These are phyloP conservation scores for Lycophotia porphyrea DNA, from an alignment of 2,888 invertebrate genomes.

Conservation along the genomic window DNA sequence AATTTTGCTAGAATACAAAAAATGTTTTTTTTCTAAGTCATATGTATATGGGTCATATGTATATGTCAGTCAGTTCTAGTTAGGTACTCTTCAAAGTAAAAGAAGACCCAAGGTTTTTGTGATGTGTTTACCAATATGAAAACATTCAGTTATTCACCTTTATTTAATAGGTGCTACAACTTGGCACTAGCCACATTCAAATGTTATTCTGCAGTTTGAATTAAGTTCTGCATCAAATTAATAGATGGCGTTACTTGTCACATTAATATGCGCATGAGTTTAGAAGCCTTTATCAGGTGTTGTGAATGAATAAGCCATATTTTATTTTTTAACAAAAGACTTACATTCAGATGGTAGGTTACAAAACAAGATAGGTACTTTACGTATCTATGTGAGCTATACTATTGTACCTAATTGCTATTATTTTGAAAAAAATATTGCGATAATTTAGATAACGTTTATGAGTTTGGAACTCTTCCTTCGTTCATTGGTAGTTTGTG, in stretches of 20 bases:
- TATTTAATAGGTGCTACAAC: background rate
- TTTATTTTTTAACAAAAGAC: slow-evolving; percentile 7
- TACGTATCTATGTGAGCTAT: background rate
- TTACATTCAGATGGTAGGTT: background rate
- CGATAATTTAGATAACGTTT: slow-evolving; percentile 24
- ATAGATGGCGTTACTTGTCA: slow-evolving; percentile 68
- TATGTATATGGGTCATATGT: too few relatives aligned
- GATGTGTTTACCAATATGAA: background rate
- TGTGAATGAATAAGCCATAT: slow-evolving; percentile 23
- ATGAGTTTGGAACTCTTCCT: slow-evolving; percentile 8
- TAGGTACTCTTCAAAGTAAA: background rate
- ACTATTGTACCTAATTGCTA: background rate
- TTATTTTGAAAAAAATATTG: background rate
- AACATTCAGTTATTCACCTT: background rate
- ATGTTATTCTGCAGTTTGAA: slow-evolving; percentile 18
- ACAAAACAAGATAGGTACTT: background rate
- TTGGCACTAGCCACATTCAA: background rate
- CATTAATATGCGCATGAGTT: slow-evolving; percentile 49
- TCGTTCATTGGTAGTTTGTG: background rate
- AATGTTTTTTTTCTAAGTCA: background rate
- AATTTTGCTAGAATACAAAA: background rate
- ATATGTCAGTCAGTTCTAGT: background rate
- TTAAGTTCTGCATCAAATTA: slow-evolving; percentile 61
- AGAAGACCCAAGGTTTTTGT: background rate
- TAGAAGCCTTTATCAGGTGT: slow-evolving; percentile 45